Conservation (phyloP, 2,888 invertebrate genomes). For the Hemistola chrysoprasaria region DNA sequence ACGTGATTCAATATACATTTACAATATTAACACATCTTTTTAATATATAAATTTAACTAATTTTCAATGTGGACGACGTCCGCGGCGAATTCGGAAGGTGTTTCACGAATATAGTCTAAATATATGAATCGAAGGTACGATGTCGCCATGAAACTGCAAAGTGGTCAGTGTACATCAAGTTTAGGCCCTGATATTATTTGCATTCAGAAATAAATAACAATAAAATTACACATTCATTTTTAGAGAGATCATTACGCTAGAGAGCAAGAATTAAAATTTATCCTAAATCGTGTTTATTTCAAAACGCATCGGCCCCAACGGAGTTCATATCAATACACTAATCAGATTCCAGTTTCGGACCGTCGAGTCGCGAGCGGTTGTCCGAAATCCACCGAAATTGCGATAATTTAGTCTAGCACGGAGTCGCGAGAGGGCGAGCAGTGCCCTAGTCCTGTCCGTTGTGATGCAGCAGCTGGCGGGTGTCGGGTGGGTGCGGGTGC, state of each 20-base stretch:
- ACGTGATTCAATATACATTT: constrained; percentile 76
- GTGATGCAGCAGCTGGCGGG: constrained; percentile 87
- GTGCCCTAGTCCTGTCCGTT: constrained; percentile 88
- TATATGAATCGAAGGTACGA: constrained; percentile 36
- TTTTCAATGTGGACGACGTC: constrained; percentile 62
- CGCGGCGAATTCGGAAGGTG: constrained; percentile 43
- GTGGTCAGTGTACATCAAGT: constrained; percentile 49
- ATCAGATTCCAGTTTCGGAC: constrained; percentile 54
- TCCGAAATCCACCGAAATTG: constrained; percentile 15
- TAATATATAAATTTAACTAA: constrained; percentile 79
- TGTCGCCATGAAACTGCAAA: constrained; percentile 50
- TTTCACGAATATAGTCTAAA: constrained; percentile 49
- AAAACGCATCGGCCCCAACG: constrained; percentile 13
- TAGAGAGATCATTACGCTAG: constrained; percentile 31
- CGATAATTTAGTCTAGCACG: constrained; percentile 28
- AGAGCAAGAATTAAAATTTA: constrained; percentile 29
- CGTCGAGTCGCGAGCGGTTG: constrained; percentile 5
- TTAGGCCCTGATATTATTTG: constrained; percentile 12
- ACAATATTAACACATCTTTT: constrained; percentile 79
- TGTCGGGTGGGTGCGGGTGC: constrained; percentile 83
- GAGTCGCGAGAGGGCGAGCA: constrained; percentile 36
- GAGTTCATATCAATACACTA: constrained; percentile 40
- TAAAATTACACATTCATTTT: constrained; percentile 24
- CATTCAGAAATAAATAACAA: constrained; percentile 20
- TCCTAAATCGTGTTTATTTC: constrained; percentile 22